Conservation (phyloP, 1,140 invertebrate species). For the roundworm (Caenorhabditis elegans) region WBcel235 BX284606.5:6337501-6338000, state of each 20-base stretch:
- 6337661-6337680: slow-evolving; percentile 42
- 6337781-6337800: slow-evolving; percentile 40
- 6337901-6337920: neutral
- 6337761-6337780: slow-evolving; percentile 42
- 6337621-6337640: slow-evolving; percentile 40
- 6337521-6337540: neutral
- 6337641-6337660: slow-evolving; percentile 27
- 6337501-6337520: slow-evolving; percentile 26
- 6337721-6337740: slow-evolving; percentile 49
- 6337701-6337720: neutral
- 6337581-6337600: slow-evolving; percentile 47
- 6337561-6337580: slow-evolving; percentile 39
- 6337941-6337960: slow-evolving; percentile 43
- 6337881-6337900: slow-evolving; percentile 44
- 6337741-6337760: slow-evolving; percentile 49
- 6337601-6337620: slow-evolving; percentile 45
- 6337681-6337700: neutral
- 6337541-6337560: slow-evolving; percentile 7
- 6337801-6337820: neutral
- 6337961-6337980: slow-evolving; percentile 54
- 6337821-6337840: neutral
- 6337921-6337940: no score
- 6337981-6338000: slow-evolving; percentile 47
- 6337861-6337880: slow-evolving; percentile 50
- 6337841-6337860: slow-evolving; percentile 40